Conservation (phyloP, 2,888 invertebrate genomes). For the Yponomeuta malinellus region DNA sequence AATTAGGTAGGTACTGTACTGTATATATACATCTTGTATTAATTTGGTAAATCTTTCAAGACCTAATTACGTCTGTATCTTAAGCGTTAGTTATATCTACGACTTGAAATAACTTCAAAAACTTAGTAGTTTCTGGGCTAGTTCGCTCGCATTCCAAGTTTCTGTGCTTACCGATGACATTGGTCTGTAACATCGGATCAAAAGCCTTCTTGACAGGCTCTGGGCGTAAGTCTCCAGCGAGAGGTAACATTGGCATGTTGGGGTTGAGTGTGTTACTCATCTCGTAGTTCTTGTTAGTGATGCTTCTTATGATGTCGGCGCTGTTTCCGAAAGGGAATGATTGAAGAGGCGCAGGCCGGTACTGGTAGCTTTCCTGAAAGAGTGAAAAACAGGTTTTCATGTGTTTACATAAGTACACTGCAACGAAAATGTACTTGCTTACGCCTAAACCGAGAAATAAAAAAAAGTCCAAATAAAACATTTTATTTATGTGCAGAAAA, state of each 20-base stretch:
- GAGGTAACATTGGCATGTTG: constrained; percentile 38
- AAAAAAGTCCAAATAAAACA: too few relatives aligned
- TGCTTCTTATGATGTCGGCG: constrained; percentile 56
- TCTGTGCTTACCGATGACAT: constrained; percentile 50
- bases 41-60: neutral
- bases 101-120: too few relatives aligned
- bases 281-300: constrained; percentile 63
- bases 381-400: constrained; percentile 10
- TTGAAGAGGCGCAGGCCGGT: constrained; percentile 48
- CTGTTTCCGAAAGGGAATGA: constrained; percentile 61
- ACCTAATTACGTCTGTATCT: neutral
- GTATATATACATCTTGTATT: neutral
- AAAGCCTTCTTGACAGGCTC: constrained; percentile 59
- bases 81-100: neutral
- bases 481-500: too few relatives aligned
- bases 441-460: too few relatives aligned
- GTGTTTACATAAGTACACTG: too few relatives aligned
- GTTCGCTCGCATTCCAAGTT: too few relatives aligned
- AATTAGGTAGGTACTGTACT: neutral
- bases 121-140: neutral
- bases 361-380: constrained; percentile 54
- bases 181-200: constrained; percentile 66
- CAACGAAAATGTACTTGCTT: too few relatives aligned
- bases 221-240: constrained; percentile 51
- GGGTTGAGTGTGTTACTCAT: constrained; percentile 59